Evolutionary conservation across 2,888 invertebrate species (phyloP), one percentile per base, ranked within the genome.

Genomic region (Trimorus sp.): DNA sequence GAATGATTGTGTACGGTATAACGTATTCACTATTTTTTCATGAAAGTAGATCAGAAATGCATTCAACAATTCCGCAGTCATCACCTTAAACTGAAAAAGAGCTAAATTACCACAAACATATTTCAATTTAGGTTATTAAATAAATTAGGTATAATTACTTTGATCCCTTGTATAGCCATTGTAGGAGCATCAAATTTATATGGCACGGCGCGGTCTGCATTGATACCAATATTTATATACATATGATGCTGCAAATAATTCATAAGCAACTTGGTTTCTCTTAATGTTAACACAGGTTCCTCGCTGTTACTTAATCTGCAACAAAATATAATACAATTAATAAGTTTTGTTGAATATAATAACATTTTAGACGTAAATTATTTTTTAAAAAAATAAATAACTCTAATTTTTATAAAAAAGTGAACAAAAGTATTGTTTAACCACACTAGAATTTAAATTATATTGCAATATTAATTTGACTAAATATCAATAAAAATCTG

Each of bases 31-130:
- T 36, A 90, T 88, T 83, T 88, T 90, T 75, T 91, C 88, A 74
- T 89, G 89, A 36, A 91, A 87, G 73, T 89, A 91, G 42, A 86
- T 84, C 40, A 92, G 77, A 56, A 90, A 79, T 53, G 59, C 59
- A 45, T 51, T 59, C 37, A 75, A 8, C 37, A 75, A 49, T 84
- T 86, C 75, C 88, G 85, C 86, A 90, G 86, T 85, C 14, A 62
- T 79, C 6, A 87, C 86, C 85, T 89, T 91, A 78, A 92, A 88
- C 90, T 90, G 84, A 68, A 70, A 45, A 45, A 65, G 16, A 83
- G 26, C 1, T 15, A 42, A 45, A 58, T 16, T 42, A n/a, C 12
- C 8, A 49, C n/a, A 60, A 65, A 16, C 7, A 45, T 45, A 8
- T 51, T 51, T 36, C n/a, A 51, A 7, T 65, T 62, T 0, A 63